A percentile compares a stretch with the other conserved stretches of the same genome.
phyloP scores from a whole-genome alignment of 1,140 invertebrate genomes.

The Sitodiplosis mosellana region DNA sequence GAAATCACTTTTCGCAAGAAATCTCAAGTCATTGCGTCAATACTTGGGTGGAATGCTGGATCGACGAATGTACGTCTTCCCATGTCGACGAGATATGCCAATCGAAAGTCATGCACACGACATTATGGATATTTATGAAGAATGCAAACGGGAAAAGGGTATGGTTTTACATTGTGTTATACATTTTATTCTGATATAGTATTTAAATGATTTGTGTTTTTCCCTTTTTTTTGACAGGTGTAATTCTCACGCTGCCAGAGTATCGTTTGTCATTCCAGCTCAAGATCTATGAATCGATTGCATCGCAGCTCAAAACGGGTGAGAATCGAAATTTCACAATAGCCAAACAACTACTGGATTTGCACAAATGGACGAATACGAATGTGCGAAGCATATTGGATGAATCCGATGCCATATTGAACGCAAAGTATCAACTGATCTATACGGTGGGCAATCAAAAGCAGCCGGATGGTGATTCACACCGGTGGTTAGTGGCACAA shows the following conservation, averaged over 20 bases:
- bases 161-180: background rate
- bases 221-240: background rate
- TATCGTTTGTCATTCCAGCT: background rate
- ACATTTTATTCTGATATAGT: background rate
- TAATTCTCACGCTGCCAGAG: background rate
- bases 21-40: background rate
- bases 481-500: background rate
- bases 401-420: background rate
- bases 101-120: background rate
- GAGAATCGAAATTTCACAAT: background rate
- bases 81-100: background rate
- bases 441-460: background rate
- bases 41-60: background rate
- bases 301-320: background rate
- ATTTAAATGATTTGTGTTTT: background rate
- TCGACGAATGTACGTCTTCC: background rate
- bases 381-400: background rate
- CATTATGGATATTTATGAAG: background rate
- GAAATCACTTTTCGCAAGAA: background rate
- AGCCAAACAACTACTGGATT: background rate
- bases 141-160: background rate
- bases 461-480: background rate
- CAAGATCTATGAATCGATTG: background rate
- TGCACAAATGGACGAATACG: background rate
- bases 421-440: background rate